Evolutionary conservation across 1,140 invertebrate species (phyloP).

Genomic region (Ips nitidus): DNA sequence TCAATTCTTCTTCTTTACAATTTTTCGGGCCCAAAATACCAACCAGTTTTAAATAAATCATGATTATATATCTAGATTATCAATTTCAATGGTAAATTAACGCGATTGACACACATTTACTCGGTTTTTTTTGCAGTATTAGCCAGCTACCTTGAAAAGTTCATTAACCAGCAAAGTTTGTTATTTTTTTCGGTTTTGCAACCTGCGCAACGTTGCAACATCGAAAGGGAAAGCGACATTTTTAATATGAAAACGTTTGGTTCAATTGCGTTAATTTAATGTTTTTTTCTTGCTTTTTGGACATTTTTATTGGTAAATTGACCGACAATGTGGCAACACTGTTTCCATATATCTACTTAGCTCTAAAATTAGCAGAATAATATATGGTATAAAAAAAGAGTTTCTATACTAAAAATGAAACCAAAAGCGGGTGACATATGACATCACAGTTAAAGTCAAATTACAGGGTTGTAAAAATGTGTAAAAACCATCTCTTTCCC

Average conservation of each 20-base stretch:
- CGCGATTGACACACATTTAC: constrained; percentile 35
- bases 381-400: too few relatives aligned
- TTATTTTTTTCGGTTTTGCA: constrained; percentile 37
- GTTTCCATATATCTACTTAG: too few relatives aligned
- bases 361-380: too few relatives aligned
- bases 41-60: too few relatives aligned
- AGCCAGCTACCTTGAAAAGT: constrained; percentile 35
- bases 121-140: constrained; percentile 29
- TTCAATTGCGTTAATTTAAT: constrained; percentile 32
- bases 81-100: constrained; percentile 31
- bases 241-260: constrained; percentile 38
- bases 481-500: too few relatives aligned
- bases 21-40: too few relatives aligned
- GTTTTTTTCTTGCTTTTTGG: constrained; percentile 1
- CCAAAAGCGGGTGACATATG: too few relatives aligned
- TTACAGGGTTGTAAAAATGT: too few relatives aligned
- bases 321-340: constrained; percentile 3
- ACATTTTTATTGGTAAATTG: constrained; percentile 4
- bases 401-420: too few relatives aligned
- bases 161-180: constrained; percentile 37
- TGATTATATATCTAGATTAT: neutral
- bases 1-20: too few relatives aligned
- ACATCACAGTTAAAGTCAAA: too few relatives aligned
- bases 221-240: constrained; percentile 39
- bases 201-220: constrained; percentile 31